Conservation (phyloP, 2,888 invertebrate species). For the Ennomos fuscantarius region DNA sequence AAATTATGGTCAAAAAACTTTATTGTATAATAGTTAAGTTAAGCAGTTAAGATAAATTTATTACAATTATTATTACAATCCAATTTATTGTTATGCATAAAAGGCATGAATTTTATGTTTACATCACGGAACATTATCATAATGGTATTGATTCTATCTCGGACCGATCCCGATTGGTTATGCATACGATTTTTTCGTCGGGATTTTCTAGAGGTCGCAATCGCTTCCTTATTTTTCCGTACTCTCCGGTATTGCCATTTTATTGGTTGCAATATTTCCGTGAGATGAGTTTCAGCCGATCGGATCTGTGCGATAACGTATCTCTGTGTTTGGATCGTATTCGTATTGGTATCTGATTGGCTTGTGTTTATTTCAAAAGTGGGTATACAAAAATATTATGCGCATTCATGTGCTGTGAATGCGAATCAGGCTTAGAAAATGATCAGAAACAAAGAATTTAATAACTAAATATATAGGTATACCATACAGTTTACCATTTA, state of each 20-base stretch:
- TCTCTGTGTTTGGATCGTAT: slow-evolving; percentile 54
- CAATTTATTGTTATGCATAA: slow-evolving; percentile 35
- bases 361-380: slow-evolving; percentile 33
- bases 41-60: slow-evolving; percentile 33
- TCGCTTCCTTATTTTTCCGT: slow-evolving; percentile 61
- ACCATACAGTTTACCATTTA: too few species aligned
- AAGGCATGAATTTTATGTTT: slow-evolving; percentile 33
- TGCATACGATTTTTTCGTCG: slow-evolving; percentile 52
- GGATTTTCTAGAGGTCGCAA: slow-evolving; percentile 58
- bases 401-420: slow-evolving; percentile 3
- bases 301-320: slow-evolving; percentile 60
- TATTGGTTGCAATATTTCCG: slow-evolving; percentile 78
- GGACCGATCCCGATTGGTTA: slow-evolving; percentile 32
- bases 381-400: neutral
- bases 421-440: neutral
- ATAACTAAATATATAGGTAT: too few species aligned
- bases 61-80: too few species aligned
- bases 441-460: too few species aligned
- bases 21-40: slow-evolving; percentile 20
- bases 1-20: slow-evolving; percentile 20
- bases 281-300: slow-evolving; percentile 59
- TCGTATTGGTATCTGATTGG: slow-evolving; percentile 74
- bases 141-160: slow-evolving; percentile 33
- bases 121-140: slow-evolving; percentile 36
- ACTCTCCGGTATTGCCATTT: slow-evolving; percentile 73